phyloP scores from a whole-genome alignment of 2,888 invertebrate genomes.

The Taphrorychus bicolor region DNA sequence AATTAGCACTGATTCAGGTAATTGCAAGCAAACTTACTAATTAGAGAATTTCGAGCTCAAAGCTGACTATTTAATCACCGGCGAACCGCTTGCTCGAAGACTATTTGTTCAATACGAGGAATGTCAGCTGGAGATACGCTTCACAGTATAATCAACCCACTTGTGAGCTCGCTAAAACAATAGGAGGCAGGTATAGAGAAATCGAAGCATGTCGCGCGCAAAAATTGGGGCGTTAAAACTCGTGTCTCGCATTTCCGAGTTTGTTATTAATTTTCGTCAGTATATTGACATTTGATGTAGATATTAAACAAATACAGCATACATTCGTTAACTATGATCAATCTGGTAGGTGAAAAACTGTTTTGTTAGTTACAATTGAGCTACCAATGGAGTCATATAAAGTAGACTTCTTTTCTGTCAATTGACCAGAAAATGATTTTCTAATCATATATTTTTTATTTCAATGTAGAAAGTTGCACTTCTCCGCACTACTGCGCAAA shows the following conservation, averaged over 20 bases:
- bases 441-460: no score
- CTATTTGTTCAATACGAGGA: slow-evolving; percentile 3
- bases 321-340: no score
- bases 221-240: not conserved
- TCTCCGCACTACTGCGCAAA: no score
- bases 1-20: slow-evolving; percentile 21
- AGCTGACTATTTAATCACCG: slow-evolving; percentile 15
- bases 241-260: not conserved
- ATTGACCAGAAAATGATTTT: no score
- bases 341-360: no score
- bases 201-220: not conserved
- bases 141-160: slow-evolving; percentile 8
- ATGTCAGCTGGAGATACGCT: slow-evolving; percentile 13
- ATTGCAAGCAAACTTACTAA: slow-evolving; percentile 26
- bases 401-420: no score
- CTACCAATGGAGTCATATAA: no score
- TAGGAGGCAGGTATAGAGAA: not conserved
- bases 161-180: slow-evolving; percentile 3
- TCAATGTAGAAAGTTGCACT: no score
- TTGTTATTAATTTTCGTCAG: not conserved
- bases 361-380: no score
- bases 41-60: slow-evolving; percentile 16
- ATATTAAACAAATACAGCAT: no score
- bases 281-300: not conserved
- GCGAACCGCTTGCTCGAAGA: not conserved